phyloP scores from a whole-genome alignment of 2,888 invertebrate species.

The Ennomos erosarius region DNA sequence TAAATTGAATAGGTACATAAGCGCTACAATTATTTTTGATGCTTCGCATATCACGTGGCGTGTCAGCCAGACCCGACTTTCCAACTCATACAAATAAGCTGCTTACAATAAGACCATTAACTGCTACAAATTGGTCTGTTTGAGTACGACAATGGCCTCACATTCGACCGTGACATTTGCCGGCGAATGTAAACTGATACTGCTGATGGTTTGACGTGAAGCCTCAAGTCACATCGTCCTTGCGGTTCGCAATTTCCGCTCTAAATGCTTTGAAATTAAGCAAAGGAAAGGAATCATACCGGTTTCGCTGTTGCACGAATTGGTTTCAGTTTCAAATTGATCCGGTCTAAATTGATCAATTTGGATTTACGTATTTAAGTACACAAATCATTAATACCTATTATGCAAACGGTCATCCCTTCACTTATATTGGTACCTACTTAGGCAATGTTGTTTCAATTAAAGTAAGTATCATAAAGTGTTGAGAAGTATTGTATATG shows the following conservation, averaged over 20 bases:
- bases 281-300: slow-evolving; percentile 9
- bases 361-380: slow-evolving; percentile 5
- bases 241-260: slow-evolving; percentile 33
- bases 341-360: slow-evolving; percentile 19
- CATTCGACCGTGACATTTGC: slow-evolving; percentile 30
- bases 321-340: slow-evolving; percentile 1
- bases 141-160: slow-evolving; percentile 17
- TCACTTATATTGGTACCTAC: neutral
- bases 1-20: no score
- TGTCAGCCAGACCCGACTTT: no score
- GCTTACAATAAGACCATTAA: slow-evolving; percentile 21
- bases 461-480: no score
- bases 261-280: slow-evolving; percentile 24
- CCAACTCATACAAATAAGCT: slow-evolving; percentile 5
- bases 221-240: slow-evolving; percentile 35
- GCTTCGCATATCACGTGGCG: no score
- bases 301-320: slow-evolving; percentile 3
- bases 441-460: neutral
- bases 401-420: slow-evolving; percentile 13
- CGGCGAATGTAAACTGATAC: slow-evolving; percentile 27
- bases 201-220: slow-evolving; percentile 26
- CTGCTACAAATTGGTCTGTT: slow-evolving; percentile 23
- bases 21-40: no score
- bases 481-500: no score
- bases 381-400: neutral